Evolutionary conservation across 1,140 invertebrate genomes (phyloP), one percentile per base, ranked within the genome.

Genomic region (Philopotamus ludificatus): DNA sequence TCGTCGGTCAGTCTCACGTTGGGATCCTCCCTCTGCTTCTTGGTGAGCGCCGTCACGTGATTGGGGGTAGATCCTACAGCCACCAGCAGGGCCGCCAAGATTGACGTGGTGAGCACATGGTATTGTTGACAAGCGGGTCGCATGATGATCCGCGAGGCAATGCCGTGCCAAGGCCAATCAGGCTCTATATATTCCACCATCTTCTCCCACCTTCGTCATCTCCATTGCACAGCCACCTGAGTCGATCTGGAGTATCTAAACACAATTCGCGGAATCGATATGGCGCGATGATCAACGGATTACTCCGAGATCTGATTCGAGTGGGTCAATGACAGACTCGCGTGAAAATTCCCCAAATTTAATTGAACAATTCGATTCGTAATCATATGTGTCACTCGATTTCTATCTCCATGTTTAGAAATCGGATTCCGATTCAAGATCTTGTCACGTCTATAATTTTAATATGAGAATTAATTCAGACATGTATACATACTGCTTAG

Each of bases 1-100:
- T 70, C 68, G 34, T 70, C 68, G 20, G 68, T 70, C 16, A 70
- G 12, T 3, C 25, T 41, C 10, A 66, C 16, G 39, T 66, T 63
- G 34, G 64, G 60, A 45, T 70, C 68, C 25, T 66, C 47, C 16
- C 51, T 34, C 59, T 69, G 67, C n/a, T 45, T 39, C 25, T 57
- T 58, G 9, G 28, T 63, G 12, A 66, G 55, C 3, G 21, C 54
- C 8, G 25, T 41, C 9, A 42, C 25, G 12, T 44, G 34, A 12
- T 15, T 12, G 41, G 22, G 7, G 15, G 51, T 15, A 15, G 45
- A 10, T 42, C 3, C 20, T 3, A 47, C 50, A 16, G 28, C 20
- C 12, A 12, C 53, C 9, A 39, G 53, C 10, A 55, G 3, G n/a
- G 34, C 22, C 15, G 23, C 49, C 2, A 54, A 22, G 23, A 16